phyloP scores from a whole-genome alignment of 2,888 invertebrate genomes.

The Aleiodes alternator region DNA sequence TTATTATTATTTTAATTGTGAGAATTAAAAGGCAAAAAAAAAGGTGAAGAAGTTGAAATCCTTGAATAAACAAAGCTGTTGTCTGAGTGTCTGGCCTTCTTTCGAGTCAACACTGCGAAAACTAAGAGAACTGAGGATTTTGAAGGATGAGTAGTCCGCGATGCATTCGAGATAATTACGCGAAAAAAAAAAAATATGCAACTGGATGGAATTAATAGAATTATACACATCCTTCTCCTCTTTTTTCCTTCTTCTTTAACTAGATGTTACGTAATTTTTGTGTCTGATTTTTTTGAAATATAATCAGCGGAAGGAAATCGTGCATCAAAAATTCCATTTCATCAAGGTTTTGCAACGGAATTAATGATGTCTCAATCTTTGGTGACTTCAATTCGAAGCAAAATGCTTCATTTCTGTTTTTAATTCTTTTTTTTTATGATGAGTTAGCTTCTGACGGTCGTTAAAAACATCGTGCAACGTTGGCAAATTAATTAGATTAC shows the following conservation, averaged over 20 bases:
- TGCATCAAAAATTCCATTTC: slow-evolving; percentile 2
- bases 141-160: slow-evolving; percentile 3
- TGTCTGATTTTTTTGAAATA: neutral
- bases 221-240: slow-evolving; percentile 18
- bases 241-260: neutral
- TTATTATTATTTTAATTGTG: neutral
- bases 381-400: neutral
- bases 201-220: neutral
- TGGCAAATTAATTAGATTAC: neutral
- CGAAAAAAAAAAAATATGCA: neutral
- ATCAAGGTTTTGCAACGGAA: neutral
- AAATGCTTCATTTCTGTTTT: slow-evolving; percentile 2
- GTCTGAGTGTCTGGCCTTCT: slow-evolving; percentile 18
- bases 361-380: no score
- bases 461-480: neutral
- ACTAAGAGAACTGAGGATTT: slow-evolving; percentile 12
- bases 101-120: slow-evolving; percentile 20
- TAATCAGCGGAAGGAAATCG: slow-evolving; percentile 16
- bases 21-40: slow-evolving; percentile 39
- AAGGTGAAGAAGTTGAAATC: slow-evolving; percentile 50
- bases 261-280: slow-evolving; percentile 23
- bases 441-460: neutral
- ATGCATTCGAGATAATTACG: slow-evolving; percentile 24
- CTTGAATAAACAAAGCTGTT: slow-evolving; percentile 27
- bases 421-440: neutral